Percentiles rank a stretch among this genome's conserved stretches.
Evolutionary conservation across 2,797 vertebrate genomes (phyloP).

Genomic region (Acridotheres tristis): DNA sequence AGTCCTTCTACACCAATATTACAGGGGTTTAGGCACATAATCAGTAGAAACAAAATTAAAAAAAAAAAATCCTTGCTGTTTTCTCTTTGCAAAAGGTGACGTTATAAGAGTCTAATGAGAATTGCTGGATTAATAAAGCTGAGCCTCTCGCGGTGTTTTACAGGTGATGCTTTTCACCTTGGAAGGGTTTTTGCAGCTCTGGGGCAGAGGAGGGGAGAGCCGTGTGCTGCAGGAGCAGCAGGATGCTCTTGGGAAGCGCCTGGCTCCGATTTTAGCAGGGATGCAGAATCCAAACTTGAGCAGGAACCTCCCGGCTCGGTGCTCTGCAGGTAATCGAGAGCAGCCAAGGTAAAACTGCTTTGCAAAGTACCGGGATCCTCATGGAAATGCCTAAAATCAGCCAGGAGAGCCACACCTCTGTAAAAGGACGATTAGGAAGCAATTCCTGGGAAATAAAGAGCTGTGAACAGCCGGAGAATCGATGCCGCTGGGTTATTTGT

Average conservation of each 20-base stretch:
- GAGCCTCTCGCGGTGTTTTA: neutral
- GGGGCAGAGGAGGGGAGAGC: neutral
- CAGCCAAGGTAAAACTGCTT: neutral
- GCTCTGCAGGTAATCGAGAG: neutral
- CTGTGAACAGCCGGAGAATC: neutral
- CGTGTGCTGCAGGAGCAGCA: rapidly evolving
- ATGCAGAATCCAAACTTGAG: neutral
- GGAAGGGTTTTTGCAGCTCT: neutral
- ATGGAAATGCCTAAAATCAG: neutral
- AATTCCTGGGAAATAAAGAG: neutral
- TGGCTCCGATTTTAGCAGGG: neutral
- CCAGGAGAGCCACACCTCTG: rapidly evolving
- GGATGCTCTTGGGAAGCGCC: neutral
- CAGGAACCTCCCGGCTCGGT: neutral
- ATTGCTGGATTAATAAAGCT: conserved; percentile 18
- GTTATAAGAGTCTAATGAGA: neutral
- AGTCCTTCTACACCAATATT: neutral
- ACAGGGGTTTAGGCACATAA: neutral
- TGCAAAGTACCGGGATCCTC: neutral
- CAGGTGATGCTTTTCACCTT: neutral
- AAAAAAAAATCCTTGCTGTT: neutral
- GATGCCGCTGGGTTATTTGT: rapidly evolving
- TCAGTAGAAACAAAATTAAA: neutral
- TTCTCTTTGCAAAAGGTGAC: neutral
- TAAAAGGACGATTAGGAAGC: neutral